Conservation (phyloP, 2,888 invertebrate species). For the Drymonia ruficornis region DNA sequence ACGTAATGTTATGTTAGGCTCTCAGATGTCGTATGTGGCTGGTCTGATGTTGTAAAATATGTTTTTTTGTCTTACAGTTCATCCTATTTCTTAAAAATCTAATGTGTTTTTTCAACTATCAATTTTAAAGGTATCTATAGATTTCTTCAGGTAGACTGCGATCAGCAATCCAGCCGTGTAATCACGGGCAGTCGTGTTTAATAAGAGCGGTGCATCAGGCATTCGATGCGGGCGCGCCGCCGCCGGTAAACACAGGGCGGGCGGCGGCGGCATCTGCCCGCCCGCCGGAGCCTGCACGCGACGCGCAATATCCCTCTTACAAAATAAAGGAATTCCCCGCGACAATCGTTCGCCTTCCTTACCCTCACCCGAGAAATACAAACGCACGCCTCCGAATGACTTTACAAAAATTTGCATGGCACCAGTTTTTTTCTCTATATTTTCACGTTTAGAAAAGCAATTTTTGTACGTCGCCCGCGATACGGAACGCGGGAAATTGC, state of each 20-base stretch:
- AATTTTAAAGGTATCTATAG: too few relatives aligned
- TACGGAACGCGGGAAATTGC: constrained; percentile 81
- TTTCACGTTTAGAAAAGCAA: constrained; percentile 81
- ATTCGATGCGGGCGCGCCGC: constrained; percentile 60
- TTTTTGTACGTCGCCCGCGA: constrained; percentile 81
- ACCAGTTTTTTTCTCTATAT: constrained; percentile 72
- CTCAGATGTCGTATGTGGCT: too few relatives aligned
- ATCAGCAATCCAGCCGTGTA: constrained; percentile 26
- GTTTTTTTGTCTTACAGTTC: too few relatives aligned
- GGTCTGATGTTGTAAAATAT: too few relatives aligned
- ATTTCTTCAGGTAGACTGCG: constrained; percentile 14
- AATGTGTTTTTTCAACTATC: too few relatives aligned
- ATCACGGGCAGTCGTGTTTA: constrained; percentile 49
- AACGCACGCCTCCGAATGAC: constrained; percentile 83
- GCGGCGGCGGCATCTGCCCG: constrained; percentile 66
- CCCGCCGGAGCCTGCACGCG: constrained; percentile 67
- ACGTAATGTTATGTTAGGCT: too few relatives aligned
- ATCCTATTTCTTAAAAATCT: too few relatives aligned
- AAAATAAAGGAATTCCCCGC: constrained; percentile 82
- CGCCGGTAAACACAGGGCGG: constrained; percentile 72
- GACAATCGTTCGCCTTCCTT: constrained; percentile 81
- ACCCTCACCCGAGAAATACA: constrained; percentile 81
- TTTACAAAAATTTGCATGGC: constrained; percentile 83
- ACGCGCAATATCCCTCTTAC: constrained; percentile 83
- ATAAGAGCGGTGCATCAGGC: constrained; percentile 60